phyloP scores from a whole-genome alignment of 2,888 invertebrate species.

The Troides aeacus region DNA sequence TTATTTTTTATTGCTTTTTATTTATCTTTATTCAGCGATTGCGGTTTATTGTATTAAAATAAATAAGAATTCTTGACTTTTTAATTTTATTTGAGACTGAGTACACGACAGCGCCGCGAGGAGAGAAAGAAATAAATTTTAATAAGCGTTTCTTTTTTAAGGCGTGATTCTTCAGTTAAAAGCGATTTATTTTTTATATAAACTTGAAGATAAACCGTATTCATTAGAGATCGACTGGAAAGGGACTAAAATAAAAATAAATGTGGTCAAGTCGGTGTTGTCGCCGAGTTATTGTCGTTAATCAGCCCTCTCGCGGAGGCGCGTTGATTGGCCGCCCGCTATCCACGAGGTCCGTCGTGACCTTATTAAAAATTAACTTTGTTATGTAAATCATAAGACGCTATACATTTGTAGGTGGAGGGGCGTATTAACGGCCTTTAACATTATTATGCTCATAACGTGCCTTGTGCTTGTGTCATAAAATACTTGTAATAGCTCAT shows the following conservation, averaged over 20 bases:
- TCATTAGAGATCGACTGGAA: conserved; percentile 79
- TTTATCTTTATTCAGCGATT: conserved; percentile 81
- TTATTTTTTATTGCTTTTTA: conserved; percentile 80
- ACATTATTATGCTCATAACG: conserved; percentile 20
- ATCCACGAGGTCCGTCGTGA: conserved; percentile 55
- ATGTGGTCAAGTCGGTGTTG: conserved; percentile 72
- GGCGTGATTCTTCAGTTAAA: conserved; percentile 80
- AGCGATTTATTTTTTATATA: conserved; percentile 80
- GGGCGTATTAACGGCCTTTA: conserved; percentile 26
- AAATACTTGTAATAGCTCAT: conserved; percentile 40
- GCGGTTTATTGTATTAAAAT: conserved; percentile 81
- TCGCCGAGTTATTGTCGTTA: conserved; percentile 76
- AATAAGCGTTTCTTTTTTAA: conserved; percentile 80
- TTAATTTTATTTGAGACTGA: conserved; percentile 78
- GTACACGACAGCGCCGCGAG: conserved; percentile 77
- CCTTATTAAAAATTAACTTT: conserved; percentile 61
- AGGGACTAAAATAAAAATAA: conserved; percentile 77
- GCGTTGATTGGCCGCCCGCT: conserved; percentile 62
- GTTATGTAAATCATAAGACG: conserved; percentile 44
- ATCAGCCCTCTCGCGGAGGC: conserved; percentile 65
- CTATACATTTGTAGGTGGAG: conserved; percentile 4
- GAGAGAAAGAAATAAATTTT: conserved; percentile 80
- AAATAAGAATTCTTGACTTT: conserved; percentile 80
- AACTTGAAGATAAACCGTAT: conserved; percentile 78
- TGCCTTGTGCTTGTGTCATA: conserved; percentile 37